Conservation (phyloP, 2,113 vertebrate species). For the Protobothrops mucrosquamatus region DNA sequence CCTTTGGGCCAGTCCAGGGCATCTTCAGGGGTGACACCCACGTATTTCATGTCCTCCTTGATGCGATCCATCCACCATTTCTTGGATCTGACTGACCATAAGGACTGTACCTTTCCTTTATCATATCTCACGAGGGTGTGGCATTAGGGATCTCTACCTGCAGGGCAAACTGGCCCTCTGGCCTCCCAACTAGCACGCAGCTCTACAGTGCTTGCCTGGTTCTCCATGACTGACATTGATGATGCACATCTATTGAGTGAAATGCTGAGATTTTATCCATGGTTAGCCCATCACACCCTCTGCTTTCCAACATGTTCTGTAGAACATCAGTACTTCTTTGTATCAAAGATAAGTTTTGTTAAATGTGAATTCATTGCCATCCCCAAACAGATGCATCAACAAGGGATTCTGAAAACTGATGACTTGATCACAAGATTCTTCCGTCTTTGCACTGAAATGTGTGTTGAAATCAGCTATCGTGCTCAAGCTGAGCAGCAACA, state of each 20-base stretch:
- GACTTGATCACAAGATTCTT: slow-evolving; percentile 98
- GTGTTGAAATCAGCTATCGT: slow-evolving; percentile 97
- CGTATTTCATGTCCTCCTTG: too few species aligned
- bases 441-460: slow-evolving; percentile 98
- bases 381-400: slow-evolving; percentile 90
- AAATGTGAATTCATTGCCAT: slow-evolving; percentile 22
- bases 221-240: neutral
- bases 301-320: neutral
- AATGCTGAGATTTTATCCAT: neutral
- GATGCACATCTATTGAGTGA: neutral
- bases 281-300: neutral
- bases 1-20: neutral
- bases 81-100: neutral
- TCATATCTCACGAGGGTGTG: neutral
- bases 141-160: neutral
- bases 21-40: neutral
- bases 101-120: neutral
- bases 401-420: slow-evolving; percentile 97
- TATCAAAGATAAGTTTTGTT: neutral
- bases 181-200: neutral
- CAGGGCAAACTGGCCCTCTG: neutral
- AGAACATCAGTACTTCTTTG: neutral
- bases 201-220: neutral
- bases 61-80: neutral
- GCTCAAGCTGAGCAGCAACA: slow-evolving; percentile 98